Conservation (phyloP, 2,888 invertebrate species). For the Anticlea derivata region DNA sequence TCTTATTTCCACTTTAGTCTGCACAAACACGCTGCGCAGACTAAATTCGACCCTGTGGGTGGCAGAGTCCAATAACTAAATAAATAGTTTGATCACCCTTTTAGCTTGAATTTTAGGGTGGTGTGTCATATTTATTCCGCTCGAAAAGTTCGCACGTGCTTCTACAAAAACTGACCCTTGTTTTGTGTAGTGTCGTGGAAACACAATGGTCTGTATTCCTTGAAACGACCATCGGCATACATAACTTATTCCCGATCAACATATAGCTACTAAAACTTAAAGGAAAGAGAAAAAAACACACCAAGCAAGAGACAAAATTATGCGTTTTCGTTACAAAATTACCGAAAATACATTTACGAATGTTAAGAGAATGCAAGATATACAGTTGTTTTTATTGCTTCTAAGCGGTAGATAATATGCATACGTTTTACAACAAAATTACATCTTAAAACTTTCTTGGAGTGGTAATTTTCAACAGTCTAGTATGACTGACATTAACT, state of each 20-base stretch:
- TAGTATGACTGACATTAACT: constrained; percentile 17
- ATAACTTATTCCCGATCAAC: neutral
- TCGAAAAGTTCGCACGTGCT: constrained; percentile 46
- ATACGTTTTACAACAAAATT: constrained; percentile 16
- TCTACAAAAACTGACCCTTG: constrained; percentile 39
- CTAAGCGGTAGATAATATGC: constrained; percentile 16
- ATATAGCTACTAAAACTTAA: too few relatives aligned
- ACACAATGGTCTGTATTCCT: constrained; percentile 50
- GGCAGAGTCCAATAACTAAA: neutral
- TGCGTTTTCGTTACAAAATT: neutral
- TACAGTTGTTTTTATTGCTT: constrained; percentile 23
- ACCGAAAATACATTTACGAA: neutral
- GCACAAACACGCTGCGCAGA: too few relatives aligned
- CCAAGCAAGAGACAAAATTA: too few relatives aligned
- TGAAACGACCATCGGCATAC: constrained; percentile 25
- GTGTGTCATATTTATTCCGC: constrained; percentile 13
- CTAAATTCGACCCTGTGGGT: too few relatives aligned
- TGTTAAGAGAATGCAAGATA: constrained; percentile 13
- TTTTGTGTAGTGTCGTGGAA: constrained; percentile 31
- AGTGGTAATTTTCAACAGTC: constrained; percentile 12
- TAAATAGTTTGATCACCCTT: constrained; percentile 4
- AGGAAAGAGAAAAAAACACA: neutral
- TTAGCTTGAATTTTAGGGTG: constrained; percentile 12
- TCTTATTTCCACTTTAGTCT: too few relatives aligned
- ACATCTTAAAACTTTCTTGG: constrained; percentile 12